Conservation (phyloP, 1,140 invertebrate species). For the Pygmarrhopalites habei region DNA sequence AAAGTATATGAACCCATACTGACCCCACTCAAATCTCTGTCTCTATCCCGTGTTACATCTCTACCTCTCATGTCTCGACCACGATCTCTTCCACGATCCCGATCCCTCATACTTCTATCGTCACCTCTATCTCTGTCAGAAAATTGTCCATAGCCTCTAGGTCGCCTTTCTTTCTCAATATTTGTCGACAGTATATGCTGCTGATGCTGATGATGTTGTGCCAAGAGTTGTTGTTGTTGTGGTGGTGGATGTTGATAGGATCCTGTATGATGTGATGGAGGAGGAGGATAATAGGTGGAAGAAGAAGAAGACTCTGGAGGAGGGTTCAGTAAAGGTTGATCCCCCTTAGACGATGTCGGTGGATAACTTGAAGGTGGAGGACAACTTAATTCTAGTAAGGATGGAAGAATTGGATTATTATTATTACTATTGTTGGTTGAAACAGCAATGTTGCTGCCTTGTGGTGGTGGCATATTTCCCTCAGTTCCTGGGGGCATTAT, state of each 20-base stretch:
- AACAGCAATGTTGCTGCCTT: too few relatives aligned
- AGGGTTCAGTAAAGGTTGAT: too few relatives aligned
- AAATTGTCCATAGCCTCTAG: not conserved
- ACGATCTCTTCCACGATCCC: slow-evolving; percentile 45
- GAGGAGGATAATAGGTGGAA: not conserved
- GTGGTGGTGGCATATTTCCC: not conserved
- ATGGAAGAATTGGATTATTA: slow-evolving; percentile 9
- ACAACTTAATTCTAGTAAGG: slow-evolving; percentile 30
- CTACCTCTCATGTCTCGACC: slow-evolving; percentile 44
- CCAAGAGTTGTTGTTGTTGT: too few relatives aligned
- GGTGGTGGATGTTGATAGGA: too few relatives aligned
- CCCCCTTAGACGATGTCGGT: not conserved
- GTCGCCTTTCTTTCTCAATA: not conserved
- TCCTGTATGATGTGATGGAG: slow-evolving; percentile 2
- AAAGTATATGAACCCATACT: too few relatives aligned
- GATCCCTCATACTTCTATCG: slow-evolving; percentile 36
- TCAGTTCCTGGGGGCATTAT: slow-evolving; percentile 20
- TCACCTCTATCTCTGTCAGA: not conserved
- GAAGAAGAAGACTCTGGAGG: not conserved
- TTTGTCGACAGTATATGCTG: too few relatives aligned
- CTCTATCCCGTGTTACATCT: slow-evolving; percentile 49
- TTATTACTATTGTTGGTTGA: not conserved
- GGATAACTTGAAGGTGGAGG: not conserved
- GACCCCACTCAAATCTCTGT: slow-evolving; percentile 20
- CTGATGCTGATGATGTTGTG: slow-evolving; percentile 19